Base-by-base conservation (phyloP, 2,113 vertebrate genomes). In the Syrrhaptes paradoxus region DNA sequence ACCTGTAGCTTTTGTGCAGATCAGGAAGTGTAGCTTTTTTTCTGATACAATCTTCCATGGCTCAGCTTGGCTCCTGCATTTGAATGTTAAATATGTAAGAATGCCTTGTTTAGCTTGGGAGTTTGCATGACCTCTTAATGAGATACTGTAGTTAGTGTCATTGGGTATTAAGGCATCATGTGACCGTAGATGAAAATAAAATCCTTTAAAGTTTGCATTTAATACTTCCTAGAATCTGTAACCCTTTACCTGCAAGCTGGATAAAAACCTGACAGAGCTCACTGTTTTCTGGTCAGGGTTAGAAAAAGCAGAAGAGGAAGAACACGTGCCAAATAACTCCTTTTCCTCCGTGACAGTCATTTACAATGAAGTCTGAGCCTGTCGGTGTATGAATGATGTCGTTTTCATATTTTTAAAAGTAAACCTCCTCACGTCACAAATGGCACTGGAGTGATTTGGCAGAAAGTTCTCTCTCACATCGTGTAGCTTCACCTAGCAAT, bases 11-110 rank as follows among this genome's bases (percentile, higher is more conserved):
- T 91, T 84, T 71, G n/a, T 51, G 87, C 6, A 25, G 89, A 66
- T 91, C 76, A 78, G 96, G 91, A 92, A 93, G 78, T 86, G 83
- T 66, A 77, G 93, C 85, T 85, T 94, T 97, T 97, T 96, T 93
- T 87, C 95, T 93, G 97, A 96, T 96, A 80, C 93, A 36, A 86
- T 68, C 97, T 98, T 96, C 97, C 98, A 98, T 98, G 95, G 97
- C 98, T 98, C 87, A 86, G 94, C 80, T 84, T 82, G 90, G 87
- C 94, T 95, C 77, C 95, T 94, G 91, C 94, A 97, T 98, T 97
- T 97, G 97, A 97, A 97, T 98, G 97, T 96, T 95, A 97, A 97
- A 93, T 98, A 92, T 97, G 97, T 93, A 83, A 93, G 91, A 95
- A 90, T 93, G 93, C 94, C 97, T 87, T 96, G 95, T 97, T 96